Evolutionary conservation across 2,797 vertebrate species (phyloP), one percentile per base, ranked within the genome.

Genomic region (Taeniopygia guttata): DNA sequence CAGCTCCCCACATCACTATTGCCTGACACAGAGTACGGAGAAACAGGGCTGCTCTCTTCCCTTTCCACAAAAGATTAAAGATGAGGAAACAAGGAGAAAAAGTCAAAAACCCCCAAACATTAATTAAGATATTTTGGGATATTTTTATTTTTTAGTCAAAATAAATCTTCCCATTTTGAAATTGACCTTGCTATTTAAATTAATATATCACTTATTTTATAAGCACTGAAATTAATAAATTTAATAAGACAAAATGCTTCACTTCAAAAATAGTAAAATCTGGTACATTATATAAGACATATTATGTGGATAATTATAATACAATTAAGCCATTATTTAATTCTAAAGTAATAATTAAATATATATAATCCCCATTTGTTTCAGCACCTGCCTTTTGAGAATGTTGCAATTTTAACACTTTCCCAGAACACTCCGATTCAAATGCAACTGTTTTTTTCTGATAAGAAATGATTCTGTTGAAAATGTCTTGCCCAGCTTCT

Each of bases 391-490:
- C 6, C 2, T 77, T 90, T 83, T 72, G 64, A 87, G 64, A 91
- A 25, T 56, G 7, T 13, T 48, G 17, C 15, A 36, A 45, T 64
- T 83, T 87, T 85, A 56, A 75, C 30, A 55, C 18, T 63, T 82
- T 79, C n/a, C n/a, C 40, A 48, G 48, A 87, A 40, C 27, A 48
- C 25, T 72, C 23, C 80, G 73, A 84, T 89, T 95, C 79, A 56
- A 91, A 49, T 87, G 49, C 27, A 91, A 94, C 85, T 89, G 42
- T 13, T 84, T 90, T 75, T 81, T 92, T 87, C 77, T 92, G 74
- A 82, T 90, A 95, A 90, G 86, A 82, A 96, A 82, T 66, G 72
- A 84, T 76, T 93, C 45, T 43, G n/a, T 63, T 63, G 52, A 79
- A 74, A 90, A 77, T 34, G 8, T 32, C 78, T 89, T 89, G 45